Base-by-base conservation (phyloP, 2,113 vertebrate genomes). In the Piaya cayana region DNA sequence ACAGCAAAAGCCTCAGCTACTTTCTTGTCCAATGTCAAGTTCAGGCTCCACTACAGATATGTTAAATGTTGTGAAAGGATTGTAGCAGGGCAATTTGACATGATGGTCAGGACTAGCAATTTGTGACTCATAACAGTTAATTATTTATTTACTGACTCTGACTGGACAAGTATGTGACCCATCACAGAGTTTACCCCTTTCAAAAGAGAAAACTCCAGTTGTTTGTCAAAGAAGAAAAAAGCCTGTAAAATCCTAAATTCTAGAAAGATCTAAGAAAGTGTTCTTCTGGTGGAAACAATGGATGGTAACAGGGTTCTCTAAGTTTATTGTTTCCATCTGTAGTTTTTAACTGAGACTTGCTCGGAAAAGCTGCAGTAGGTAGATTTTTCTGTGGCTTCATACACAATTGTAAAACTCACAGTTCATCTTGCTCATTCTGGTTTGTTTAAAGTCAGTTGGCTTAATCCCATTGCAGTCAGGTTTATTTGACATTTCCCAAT, bases 391-490 rank as follows among this genome's bases (percentile, higher is more conserved):
- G 18, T 72, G 42, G 30, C 37, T 79, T 60, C 53, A 62, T 10
- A 68, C 3, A 8, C 30, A 36, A n/a, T 23, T 93, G 36, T 32
- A 84, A 92, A 92, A 75, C 26, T 84, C 13, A 15, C 67, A 76
- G 63, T 82, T 87, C 23, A n/a, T 84, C 42, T 84, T 80, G 52
- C 65, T 86, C 67, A 25, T 65, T 16, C 25, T 68, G 27, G 75
- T 95, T 89, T 75, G 56, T 79, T 93, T 69, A 92, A 95, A 78
- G 32, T 90, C 36, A 32, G 2, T 53, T 91, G 82, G 25, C 55
- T 85, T 87, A 88, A 79, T 80, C 70, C 63, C 55, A 30, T 8
- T 60, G 47, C 58, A 89, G 26, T n/a, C 67, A 72, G 62, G 45
- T 63, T 95, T 68, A 69, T 47, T 78, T 89, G 42, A 53, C 53